Percentiles rank a stretch among this genome's conserved stretches.
Evolutionary conservation across 2,113 vertebrate species (phyloP).

Genomic region (Oreochromis tanganicae): DNA sequence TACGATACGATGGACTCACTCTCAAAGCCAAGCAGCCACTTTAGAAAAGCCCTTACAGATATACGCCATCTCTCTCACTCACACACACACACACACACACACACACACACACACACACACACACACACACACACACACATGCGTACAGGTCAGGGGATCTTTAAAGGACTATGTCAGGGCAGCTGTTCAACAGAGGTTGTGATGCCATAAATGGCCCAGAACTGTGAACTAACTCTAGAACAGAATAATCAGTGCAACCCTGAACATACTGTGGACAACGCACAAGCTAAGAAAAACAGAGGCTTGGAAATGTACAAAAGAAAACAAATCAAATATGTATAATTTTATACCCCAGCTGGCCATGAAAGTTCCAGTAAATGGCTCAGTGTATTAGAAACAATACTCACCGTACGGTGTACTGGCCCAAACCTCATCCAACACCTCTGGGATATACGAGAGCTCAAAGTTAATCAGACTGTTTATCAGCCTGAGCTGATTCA

Average conservation of each 20-base stretch:
- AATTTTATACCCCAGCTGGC: not conserved
- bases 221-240: not conserved
- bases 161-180: not conserved
- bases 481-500: not conserved
- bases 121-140: not conserved
- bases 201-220: not conserved
- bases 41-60: not conserved
- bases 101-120: no score
- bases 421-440: not conserved
- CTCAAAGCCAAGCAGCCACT: not conserved
- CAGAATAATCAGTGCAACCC: not conserved
- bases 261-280: not conserved
- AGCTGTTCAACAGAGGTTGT: not conserved
- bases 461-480: not conserved
- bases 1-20: fast-evolving
- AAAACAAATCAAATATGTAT: no score
- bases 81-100: not conserved
- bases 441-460: not conserved
- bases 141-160: not conserved
- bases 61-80: not conserved
- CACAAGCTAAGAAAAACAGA: not conserved
- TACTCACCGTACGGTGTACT: fast-evolving
- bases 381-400: not conserved
- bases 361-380: not conserved
- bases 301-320: no score